These are phyloP conservation scores for Eunapius fragilis DNA, from an alignment of 37 sponge, comb jelly and placozoan species.

Conservation along the genomic window DNA sequence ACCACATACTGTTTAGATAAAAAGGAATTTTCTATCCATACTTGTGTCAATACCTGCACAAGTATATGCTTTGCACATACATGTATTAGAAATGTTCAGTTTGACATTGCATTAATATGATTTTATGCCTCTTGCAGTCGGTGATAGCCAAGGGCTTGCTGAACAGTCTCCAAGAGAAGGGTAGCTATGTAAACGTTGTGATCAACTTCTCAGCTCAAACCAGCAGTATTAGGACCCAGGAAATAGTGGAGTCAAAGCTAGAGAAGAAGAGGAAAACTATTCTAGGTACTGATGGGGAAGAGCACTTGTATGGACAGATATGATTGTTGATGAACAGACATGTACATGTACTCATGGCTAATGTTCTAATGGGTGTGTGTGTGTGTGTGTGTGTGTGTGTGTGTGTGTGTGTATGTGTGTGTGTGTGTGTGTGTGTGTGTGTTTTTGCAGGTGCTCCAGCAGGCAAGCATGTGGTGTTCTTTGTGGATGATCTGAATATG, in stretches of 20 bases:
- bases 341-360: too few relatives aligned
- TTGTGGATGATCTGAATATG: constrained; percentile 99
- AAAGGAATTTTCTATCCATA: too few relatives aligned
- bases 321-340: too few relatives aligned
- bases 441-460: constrained; percentile 86
- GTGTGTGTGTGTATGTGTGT: constrained; percentile 13
- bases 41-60: too few relatives aligned
- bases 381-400: constrained; percentile 29
- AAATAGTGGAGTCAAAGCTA: constrained; percentile 95
- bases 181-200: constrained; percentile 68
- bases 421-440: not conserved
- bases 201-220: constrained; percentile 99
- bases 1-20: too few relatives aligned
- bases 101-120: constrained; percentile 14
- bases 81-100: not conserved
- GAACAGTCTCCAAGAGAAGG: constrained; percentile 70
- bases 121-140: constrained; percentile 62
- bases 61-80: not conserved
- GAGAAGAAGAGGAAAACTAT: constrained; percentile 98
- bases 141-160: constrained; percentile 91
- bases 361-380: too few relatives aligned
- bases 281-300: too few relatives aligned
- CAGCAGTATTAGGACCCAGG: constrained; percentile 92
- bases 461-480: constrained; percentile 91
- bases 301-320: too few relatives aligned